Evolutionary conservation across 2,797 vertebrate genomes (phyloP).

Genomic region (Erithacus rubecula): DNA sequence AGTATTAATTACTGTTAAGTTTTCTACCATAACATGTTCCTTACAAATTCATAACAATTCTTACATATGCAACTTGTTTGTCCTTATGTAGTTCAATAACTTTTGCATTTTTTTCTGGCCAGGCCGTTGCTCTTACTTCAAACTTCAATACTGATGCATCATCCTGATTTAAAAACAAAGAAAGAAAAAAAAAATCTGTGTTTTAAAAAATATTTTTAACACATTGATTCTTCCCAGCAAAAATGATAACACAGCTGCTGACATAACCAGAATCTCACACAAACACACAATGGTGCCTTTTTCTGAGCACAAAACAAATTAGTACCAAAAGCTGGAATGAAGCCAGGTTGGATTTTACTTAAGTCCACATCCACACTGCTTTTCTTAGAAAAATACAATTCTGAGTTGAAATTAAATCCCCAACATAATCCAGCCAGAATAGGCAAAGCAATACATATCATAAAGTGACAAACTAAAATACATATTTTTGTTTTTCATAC

Average conservation of each 20-base stretch:
- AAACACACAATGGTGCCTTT: neutral
- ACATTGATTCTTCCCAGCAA: neutral
- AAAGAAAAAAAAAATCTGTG: neutral
- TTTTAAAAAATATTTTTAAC: neutral
- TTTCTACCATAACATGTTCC: neutral
- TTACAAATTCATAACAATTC: neutral
- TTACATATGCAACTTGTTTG: slow-evolving; percentile 77
- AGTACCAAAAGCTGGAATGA: slow-evolving; percentile 12
- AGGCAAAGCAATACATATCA: neutral
- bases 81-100: slow-evolving; percentile 76
- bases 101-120: slow-evolving; percentile 75
- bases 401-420: slow-evolving; percentile 24
- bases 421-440: neutral
- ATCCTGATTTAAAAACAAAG: slow-evolving; percentile 78
- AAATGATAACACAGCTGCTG: slow-evolving; percentile 7
- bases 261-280: neutral
- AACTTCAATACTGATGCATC: slow-evolving; percentile 81
- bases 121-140: slow-evolving; percentile 79
- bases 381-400: slow-evolving; percentile 23
- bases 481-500: neutral
- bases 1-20: neutral
- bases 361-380: neutral
- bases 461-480: neutral
- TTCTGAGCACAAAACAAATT: slow-evolving; percentile 30
- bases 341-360: slow-evolving; percentile 28